Percentiles rank a stretch among this genome's conserved stretches.
These are phyloP conservation scores for Molorchus minor DNA, from an alignment of 2,888 invertebrate species.

Conservation along the genomic window DNA sequence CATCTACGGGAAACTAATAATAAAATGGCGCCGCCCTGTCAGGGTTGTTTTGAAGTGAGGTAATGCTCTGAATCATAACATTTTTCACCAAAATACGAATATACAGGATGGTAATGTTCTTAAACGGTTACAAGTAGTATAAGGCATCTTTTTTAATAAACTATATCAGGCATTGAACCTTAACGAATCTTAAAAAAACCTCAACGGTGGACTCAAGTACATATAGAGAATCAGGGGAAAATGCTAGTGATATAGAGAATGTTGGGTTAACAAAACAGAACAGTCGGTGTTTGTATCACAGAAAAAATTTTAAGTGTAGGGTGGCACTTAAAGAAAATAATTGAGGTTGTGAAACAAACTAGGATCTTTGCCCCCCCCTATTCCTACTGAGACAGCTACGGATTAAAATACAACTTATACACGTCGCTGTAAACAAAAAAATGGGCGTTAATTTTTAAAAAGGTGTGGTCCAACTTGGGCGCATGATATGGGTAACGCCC, in stretches of 20 bases:
- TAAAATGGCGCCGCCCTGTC: too few relatives aligned
- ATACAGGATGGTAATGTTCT: conserved; percentile 27
- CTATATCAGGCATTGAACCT: conserved; percentile 44
- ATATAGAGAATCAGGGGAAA: too few relatives aligned
- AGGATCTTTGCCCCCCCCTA: too few relatives aligned
- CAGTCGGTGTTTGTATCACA: conserved; percentile 55
- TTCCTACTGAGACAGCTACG: too few relatives aligned
- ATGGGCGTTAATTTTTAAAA: too few relatives aligned
- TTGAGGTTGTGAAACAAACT: neutral
- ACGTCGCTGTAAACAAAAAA: too few relatives aligned
- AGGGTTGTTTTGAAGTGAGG: too few relatives aligned
- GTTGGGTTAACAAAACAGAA: conserved; percentile 32
- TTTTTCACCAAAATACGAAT: conserved; percentile 25
- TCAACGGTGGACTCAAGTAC: conserved; percentile 4
- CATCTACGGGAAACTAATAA: neutral
- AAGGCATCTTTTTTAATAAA: conserved; percentile 58
- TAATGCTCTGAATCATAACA: too few relatives aligned
- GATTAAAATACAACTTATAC: too few relatives aligned
- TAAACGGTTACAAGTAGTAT: conserved; percentile 53
- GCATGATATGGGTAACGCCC: too few relatives aligned
- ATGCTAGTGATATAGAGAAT: conserved; percentile 12
- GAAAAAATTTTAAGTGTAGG: conserved; percentile 50
- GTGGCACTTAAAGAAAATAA: conserved; percentile 24
- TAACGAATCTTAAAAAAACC: conserved; percentile 16
- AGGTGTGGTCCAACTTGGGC: too few relatives aligned